Evolutionary conservation across 1,140 invertebrate genomes (phyloP).

Genomic region (Mercenaria mercenaria): DNA sequence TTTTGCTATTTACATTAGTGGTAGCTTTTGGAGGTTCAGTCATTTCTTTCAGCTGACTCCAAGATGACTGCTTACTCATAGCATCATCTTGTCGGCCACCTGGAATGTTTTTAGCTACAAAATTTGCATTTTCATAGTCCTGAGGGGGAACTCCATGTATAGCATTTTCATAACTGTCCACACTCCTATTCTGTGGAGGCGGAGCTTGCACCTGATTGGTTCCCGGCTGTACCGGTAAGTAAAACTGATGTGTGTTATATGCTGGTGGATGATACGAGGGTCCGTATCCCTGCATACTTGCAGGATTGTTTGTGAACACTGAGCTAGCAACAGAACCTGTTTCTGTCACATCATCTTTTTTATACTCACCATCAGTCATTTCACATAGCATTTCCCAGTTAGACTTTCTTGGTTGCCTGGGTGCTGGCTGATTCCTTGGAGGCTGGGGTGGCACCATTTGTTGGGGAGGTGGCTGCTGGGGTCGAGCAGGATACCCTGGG

Average conservation of each 20-base stretch:
- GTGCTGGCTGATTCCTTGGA: slow-evolving; percentile 22
- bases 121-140: slow-evolving; percentile 33
- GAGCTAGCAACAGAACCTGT: slow-evolving; percentile 73
- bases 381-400: slow-evolving; percentile 75
- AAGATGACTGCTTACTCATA: slow-evolving; percentile 55
- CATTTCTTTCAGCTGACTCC: slow-evolving; percentile 54
- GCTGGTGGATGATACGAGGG: not conserved
- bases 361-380: slow-evolving; percentile 66
- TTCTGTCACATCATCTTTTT: slow-evolving; percentile 60
- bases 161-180: slow-evolving; percentile 21
- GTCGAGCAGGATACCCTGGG: slow-evolving; percentile 33
- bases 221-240: not conserved
- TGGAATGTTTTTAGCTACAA: not conserved
- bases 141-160: slow-evolving; percentile 1
- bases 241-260: slow-evolving; percentile 28
- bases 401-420: slow-evolving; percentile 67
- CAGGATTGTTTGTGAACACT: slow-evolving; percentile 73
- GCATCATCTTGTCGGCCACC: not conserved
- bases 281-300: slow-evolving; percentile 24
- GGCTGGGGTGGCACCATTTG: not conserved
- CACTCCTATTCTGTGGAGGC: not conserved
- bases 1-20: not conserved
- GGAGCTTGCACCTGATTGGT: not conserved
- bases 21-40: slow-evolving; percentile 50
- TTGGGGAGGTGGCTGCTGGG: slow-evolving; percentile 17